These are phyloP conservation scores for Invenusta paracnida DNA, from an alignment of 2,888 invertebrate genomes.

Conservation along the genomic window DNA sequence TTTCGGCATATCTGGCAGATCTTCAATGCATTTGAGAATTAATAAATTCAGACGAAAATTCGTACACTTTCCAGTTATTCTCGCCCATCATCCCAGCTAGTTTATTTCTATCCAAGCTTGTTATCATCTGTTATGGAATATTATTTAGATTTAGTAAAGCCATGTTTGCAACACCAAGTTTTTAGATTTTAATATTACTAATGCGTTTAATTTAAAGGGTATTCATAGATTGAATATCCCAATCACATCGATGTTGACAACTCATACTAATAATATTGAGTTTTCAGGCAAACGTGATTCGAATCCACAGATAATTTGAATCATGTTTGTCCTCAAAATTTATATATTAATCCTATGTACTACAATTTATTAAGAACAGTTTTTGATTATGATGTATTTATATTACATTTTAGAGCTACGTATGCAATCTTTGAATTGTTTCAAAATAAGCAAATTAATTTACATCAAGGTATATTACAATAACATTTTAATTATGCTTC, in stretches of 20 bases:
- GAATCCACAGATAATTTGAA: neutral
- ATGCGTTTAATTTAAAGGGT: neutral
- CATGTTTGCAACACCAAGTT: conserved; percentile 7
- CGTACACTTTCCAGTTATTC: conserved; percentile 7
- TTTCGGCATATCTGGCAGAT: neutral
- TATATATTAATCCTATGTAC: neutral
- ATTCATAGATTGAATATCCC: conserved; percentile 13
- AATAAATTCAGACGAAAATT: neutral
- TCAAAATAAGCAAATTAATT: too few species aligned
- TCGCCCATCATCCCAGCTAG: neutral
- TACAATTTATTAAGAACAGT: too few species aligned
- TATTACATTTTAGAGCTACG: too few species aligned
- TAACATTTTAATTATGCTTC: too few species aligned
- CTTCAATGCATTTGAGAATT: neutral
- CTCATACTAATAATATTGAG: neutral
- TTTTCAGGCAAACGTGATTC: neutral
- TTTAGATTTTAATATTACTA: neutral
- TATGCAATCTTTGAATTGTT: too few species aligned
- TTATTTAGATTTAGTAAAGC: conserved; percentile 26
- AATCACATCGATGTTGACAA: neutral
- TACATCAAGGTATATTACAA: too few species aligned
- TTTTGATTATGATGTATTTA: too few species aligned
- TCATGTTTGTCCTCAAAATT: neutral
- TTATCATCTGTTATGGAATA: conserved; percentile 10
- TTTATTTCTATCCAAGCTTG: neutral